These are phyloP conservation scores for Drosophila dunni DNA, from an alignment of 1,140 invertebrate species.

Conservation along the genomic window DNA sequence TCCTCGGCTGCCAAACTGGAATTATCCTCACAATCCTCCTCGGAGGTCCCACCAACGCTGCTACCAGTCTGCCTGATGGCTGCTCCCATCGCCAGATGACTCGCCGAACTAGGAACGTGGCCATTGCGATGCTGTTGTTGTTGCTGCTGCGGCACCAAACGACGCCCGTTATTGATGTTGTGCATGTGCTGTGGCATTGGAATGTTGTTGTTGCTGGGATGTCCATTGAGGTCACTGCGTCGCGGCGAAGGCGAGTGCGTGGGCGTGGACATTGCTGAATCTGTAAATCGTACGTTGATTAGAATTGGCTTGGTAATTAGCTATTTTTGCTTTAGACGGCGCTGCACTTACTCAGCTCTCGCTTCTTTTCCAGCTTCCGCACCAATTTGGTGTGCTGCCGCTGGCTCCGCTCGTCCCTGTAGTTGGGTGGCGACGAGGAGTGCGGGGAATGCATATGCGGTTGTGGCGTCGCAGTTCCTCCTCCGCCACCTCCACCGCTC, in stretches of 20 bases:
- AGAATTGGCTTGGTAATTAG: background rate
- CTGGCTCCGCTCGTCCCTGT: constrained; percentile 91
- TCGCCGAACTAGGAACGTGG: constrained; percentile 10
- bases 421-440: constrained; percentile 86
- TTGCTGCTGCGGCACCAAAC: constrained; percentile 36
- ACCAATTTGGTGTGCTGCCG: constrained; percentile 90
- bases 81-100: background rate
- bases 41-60: constrained; percentile 85
- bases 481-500: constrained; percentile 40
- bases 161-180: constrained; percentile 43
- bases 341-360: constrained; percentile 85
- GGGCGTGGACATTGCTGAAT: constrained; percentile 68
- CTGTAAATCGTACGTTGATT: constrained; percentile 12
- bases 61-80: constrained; percentile 34
- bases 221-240: constrained; percentile 72
- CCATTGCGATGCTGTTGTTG: constrained; percentile 45
- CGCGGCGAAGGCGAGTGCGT: constrained; percentile 78
- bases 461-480: constrained; percentile 54
- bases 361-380: constrained; percentile 89
- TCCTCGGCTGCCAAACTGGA: constrained; percentile 87
- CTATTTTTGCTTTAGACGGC: background rate
- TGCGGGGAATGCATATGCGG: constrained; percentile 85
- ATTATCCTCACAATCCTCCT: constrained; percentile 89
- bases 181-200: constrained; percentile 45
- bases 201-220: constrained; percentile 73